phyloP scores from a whole-genome alignment of 23 tunicate species.

The Oikopleura dioica region DNA sequence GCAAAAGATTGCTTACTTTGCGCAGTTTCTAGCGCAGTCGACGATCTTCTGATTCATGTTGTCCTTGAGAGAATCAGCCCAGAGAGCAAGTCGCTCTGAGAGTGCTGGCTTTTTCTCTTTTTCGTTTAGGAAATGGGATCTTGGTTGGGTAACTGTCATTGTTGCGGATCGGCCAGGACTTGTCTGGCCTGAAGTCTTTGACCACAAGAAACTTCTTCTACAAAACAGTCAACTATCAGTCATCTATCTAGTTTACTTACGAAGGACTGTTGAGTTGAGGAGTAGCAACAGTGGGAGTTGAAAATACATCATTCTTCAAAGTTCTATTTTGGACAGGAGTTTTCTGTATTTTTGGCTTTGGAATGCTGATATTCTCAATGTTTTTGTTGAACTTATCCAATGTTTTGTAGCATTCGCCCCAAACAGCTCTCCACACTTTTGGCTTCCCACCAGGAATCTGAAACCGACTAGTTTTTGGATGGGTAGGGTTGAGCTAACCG shows the following conservation, averaged over 20 bases:
- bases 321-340: not conserved
- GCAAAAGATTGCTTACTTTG: not conserved
- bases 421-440: not conserved
- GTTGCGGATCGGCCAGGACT: no score
- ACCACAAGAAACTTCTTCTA: no score
- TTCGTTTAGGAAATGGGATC: no score
- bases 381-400: not conserved
- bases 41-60: no score
- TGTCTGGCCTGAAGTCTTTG: no score
- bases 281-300: not conserved
- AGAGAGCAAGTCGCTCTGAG: no score
- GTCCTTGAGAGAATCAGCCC: no score
- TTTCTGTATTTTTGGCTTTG: not conserved
- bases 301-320: not conserved
- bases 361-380: not conserved
- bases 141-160: no score
- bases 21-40: no score
- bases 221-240: no score
- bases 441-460: constrained; percentile 8
- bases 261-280: not conserved
- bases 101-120: no score
- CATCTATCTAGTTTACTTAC: not conserved
- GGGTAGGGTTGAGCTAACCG: not conserved
- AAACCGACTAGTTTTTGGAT: not conserved
- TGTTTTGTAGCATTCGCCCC: not conserved